phyloP scores from a whole-genome alignment of 2,797 vertebrate genomes.

The Kryptolebias ocellatus region DNA sequence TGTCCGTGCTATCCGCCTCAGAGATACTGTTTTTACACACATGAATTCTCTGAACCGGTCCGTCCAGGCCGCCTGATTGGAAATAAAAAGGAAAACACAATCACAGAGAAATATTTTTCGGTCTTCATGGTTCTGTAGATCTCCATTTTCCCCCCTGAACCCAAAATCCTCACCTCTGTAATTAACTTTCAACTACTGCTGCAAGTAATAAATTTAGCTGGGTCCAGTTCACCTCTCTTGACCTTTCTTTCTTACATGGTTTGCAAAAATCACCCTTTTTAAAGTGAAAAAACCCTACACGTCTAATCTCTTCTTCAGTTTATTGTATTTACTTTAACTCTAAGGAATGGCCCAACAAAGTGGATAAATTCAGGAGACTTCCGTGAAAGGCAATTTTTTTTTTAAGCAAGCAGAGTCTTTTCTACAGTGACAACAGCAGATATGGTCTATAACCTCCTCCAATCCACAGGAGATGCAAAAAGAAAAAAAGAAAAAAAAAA shows the following conservation, averaged over 20 bases:
- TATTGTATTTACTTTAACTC: conserved; percentile 13
- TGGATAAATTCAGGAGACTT: not conserved
- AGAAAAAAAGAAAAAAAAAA: conserved; percentile 18
- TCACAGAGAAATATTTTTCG: no score
- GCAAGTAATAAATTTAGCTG: no score
- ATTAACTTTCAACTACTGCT: no score
- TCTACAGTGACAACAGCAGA: not conserved
- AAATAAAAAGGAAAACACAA: no score
- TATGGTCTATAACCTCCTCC: not conserved
- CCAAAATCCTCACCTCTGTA: no score
- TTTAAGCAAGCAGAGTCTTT: not conserved
- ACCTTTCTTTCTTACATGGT: not conserved
- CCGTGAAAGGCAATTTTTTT: conserved; percentile 28
- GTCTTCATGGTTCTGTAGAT: no score
- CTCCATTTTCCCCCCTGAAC: no score
- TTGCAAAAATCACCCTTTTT: no score
- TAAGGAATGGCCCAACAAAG: conserved; percentile 2
- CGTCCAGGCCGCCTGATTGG: not conserved
- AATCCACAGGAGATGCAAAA: conserved; percentile 15
- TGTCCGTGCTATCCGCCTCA: no score
- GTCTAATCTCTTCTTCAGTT: no score
- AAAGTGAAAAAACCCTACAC: no score
- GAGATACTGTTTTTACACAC: no score
- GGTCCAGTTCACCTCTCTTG: not conserved
- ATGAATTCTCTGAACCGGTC: conserved; percentile 8